Conservation (phyloP, 2,888 invertebrate genomes). For the Strigamia maritima region DNA sequence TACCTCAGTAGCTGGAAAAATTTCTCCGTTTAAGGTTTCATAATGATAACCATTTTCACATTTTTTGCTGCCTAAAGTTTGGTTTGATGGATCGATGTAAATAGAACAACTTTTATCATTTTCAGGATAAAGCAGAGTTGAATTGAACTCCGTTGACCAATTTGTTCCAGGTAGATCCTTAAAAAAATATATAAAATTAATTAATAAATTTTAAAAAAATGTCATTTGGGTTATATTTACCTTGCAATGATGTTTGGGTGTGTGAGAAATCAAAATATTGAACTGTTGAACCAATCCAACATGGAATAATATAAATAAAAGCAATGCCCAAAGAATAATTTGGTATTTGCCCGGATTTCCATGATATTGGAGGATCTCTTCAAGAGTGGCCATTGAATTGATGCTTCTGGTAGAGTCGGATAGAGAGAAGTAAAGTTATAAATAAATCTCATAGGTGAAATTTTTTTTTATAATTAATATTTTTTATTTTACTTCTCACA, state of each 20-base stretch:
- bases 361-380: neutral
- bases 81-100: neutral
- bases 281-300: conserved; percentile 36
- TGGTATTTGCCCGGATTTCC: conserved; percentile 28
- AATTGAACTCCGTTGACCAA: neutral
- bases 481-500: neutral
- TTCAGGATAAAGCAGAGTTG: neutral
- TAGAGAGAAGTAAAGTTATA: no score
- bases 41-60: conserved; percentile 1
- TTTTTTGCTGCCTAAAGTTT: neutral
- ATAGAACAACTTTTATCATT: neutral
- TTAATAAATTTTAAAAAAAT: neutral
- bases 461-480: neutral
- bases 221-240: neutral
- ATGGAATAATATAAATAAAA: conserved; percentile 23
- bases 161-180: neutral
- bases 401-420: no score
- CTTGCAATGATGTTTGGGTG: conserved; percentile 28
- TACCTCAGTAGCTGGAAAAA: conserved; percentile 4
- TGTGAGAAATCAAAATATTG: conserved; percentile 33
- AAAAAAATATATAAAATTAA: neutral
- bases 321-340: conserved; percentile 25
- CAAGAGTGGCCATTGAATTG: neutral
- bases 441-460: neutral
- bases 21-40: neutral